Conservation (phyloP, 2,113 vertebrate genomes). For the Eublepharis macularius region DNA sequence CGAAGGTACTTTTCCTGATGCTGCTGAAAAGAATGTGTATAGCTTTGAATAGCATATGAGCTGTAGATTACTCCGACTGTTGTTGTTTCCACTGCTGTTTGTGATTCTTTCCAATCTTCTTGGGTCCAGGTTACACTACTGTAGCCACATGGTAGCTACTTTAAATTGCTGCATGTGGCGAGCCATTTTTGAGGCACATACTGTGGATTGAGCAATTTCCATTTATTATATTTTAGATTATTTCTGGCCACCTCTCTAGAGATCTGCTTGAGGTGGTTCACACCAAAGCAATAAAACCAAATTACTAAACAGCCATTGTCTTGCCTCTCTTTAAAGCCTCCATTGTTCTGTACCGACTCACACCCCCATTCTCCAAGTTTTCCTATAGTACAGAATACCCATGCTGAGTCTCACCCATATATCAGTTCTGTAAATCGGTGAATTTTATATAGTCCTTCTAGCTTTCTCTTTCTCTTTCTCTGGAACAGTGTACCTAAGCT, state of each 20-base stretch:
- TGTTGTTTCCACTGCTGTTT: not conserved
- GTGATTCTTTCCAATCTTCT: not conserved
- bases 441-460: not conserved
- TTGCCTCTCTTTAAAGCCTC: no score
- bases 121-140: not conserved
- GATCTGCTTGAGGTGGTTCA: no score
- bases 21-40: constrained; percentile 54
- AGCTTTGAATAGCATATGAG: constrained; percentile 52
- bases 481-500: not conserved
- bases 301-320: no score
- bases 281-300: no score
- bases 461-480: not conserved
- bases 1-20: constrained; percentile 72
- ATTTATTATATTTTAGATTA: no score
- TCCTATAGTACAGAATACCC: no score
- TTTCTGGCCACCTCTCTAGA: no score
- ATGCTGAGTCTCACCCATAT: not conserved
- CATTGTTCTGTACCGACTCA: not conserved
- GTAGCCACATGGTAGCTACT: not conserved
- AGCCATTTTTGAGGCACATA: not conserved
- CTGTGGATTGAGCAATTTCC: no score
- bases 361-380: not conserved
- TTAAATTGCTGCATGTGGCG: not conserved
- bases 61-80: constrained; percentile 53
- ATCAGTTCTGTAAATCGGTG: no score